phyloP scores from a whole-genome alignment of 30 jellyfish, hydroid and myxozoan genomes.

The Sanderia malayensis region DNA sequence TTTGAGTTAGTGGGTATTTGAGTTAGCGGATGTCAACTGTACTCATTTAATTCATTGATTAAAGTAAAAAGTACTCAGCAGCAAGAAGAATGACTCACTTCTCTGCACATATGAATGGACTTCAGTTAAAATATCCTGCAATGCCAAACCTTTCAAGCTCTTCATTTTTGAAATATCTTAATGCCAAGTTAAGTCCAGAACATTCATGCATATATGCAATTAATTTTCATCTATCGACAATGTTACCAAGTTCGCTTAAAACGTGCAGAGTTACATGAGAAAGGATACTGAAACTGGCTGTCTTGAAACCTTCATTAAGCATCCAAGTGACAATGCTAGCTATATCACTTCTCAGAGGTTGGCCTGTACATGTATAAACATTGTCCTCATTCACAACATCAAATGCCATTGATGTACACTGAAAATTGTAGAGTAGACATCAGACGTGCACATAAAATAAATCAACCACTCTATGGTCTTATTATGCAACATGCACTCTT shows the following conservation, averaged over 20 bases:
- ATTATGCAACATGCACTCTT: too few relatives aligned
- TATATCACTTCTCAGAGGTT: constrained; percentile 86
- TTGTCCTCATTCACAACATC: constrained; percentile 79
- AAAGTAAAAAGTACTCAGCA: too few relatives aligned
- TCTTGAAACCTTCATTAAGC: constrained; percentile 76
- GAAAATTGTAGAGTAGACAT: too few relatives aligned
- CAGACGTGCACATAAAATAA: too few relatives aligned
- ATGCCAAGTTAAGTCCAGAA: not conserved
- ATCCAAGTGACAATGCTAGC: constrained; percentile 77
- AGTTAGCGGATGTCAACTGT: too few relatives aligned
- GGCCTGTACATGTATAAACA: constrained; percentile 91
- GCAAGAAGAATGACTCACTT: constrained; percentile 83
- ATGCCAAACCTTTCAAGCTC: constrained; percentile 84
- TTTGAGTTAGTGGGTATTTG: too few relatives aligned
- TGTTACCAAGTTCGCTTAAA: too few relatives aligned
- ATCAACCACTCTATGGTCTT: too few relatives aligned
- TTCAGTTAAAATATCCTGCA: constrained; percentile 95
- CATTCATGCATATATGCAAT: not conserved
- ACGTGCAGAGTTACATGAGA: too few relatives aligned
- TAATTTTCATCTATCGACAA: too few relatives aligned
- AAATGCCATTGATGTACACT: constrained; percentile 91
- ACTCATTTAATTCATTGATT: too few relatives aligned
- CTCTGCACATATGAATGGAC: constrained; percentile 88
- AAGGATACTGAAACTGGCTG: constrained; percentile 77
- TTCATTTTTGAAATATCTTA: constrained; percentile 72